phyloP scores from a whole-genome alignment of 1,140 invertebrate species.

The Formica selysi region DNA sequence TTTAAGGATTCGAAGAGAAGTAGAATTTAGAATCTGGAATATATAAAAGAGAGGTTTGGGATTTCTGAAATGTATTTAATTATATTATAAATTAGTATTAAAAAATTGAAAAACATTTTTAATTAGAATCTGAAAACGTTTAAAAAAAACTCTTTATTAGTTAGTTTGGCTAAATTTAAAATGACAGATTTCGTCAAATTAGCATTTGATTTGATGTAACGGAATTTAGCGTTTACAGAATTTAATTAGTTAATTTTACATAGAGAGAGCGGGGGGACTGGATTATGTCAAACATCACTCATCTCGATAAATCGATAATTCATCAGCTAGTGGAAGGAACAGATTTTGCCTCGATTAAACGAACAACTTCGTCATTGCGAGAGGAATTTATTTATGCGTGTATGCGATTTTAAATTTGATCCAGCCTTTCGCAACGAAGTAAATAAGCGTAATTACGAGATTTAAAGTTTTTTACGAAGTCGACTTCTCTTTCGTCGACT shows the following conservation, averaged over 20 bases:
- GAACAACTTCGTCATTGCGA: slow-evolving; percentile 23
- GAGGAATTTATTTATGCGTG: slow-evolving; percentile 32
- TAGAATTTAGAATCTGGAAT: background rate
- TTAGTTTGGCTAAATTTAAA: background rate
- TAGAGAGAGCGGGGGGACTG: background rate
- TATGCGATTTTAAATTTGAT: slow-evolving; percentile 45
- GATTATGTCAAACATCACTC: background rate
- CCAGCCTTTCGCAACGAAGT: slow-evolving; percentile 36
- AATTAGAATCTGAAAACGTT: background rate
- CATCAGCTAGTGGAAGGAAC: background rate
- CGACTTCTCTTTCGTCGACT: background rate
- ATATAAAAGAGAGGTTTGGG: no score
- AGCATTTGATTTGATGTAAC: background rate
- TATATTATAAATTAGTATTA: background rate
- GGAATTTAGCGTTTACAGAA: background rate
- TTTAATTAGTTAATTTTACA: background rate
- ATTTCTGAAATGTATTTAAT: background rate
- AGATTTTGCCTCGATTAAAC: slow-evolving; percentile 32
- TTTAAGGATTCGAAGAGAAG: background rate
- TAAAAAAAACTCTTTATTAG: background rate
- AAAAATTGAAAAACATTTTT: background rate
- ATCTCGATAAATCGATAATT: background rate
- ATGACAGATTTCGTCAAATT: background rate
- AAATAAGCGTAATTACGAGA: slow-evolving; percentile 51
- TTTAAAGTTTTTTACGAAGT: slow-evolving; percentile 36